A percentile compares a stretch with the other conserved stretches of the same genome.
phyloP scores from a whole-genome alignment of 2,797 vertebrate species.

The Oreochromis mossambicus region DNA sequence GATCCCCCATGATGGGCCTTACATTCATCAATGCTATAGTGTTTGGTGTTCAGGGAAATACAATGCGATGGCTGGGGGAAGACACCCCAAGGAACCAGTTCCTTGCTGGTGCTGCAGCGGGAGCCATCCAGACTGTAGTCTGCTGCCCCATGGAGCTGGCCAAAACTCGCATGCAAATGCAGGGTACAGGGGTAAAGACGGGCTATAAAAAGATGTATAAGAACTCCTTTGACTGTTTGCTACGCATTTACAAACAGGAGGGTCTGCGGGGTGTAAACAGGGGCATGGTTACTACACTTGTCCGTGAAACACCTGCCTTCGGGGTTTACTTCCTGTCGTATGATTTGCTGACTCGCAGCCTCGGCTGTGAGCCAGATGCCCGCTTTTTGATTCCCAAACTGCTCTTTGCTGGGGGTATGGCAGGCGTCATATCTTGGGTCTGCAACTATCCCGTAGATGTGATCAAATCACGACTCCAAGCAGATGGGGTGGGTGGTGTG shows the following conservation, averaged over 20 bases:
- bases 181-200: constrained; percentile 88
- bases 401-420: constrained; percentile 90
- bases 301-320: constrained; percentile 92
- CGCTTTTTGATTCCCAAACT: constrained; percentile 90
- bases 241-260: constrained; percentile 87
- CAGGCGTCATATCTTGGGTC: constrained; percentile 93
- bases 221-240: constrained; percentile 92
- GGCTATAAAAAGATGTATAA: constrained; percentile 85
- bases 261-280: constrained; percentile 87
- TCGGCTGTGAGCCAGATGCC: constrained; percentile 88
- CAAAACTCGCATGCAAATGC: constrained; percentile 97
- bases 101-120: constrained; percentile 89
- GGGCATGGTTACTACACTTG: constrained; percentile 90
- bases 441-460: constrained; percentile 95
- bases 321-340: constrained; percentile 95
- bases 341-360: constrained; percentile 84
- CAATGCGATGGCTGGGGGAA: constrained; percentile 81
- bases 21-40: constrained; percentile 98
- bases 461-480: constrained; percentile 94
- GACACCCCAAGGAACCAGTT: constrained; percentile 95
- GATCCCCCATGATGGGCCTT: constrained; percentile 98
- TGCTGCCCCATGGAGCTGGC: constrained; percentile 98
- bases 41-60: constrained; percentile 93
- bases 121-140: constrained; percentile 89
- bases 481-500: constrained; percentile 86